A percentile compares a stretch with the other conserved stretches of the same genome.
Conservation (phyloP, 2,113 vertebrate genomes). For the Lucifuga dentata region DNA sequence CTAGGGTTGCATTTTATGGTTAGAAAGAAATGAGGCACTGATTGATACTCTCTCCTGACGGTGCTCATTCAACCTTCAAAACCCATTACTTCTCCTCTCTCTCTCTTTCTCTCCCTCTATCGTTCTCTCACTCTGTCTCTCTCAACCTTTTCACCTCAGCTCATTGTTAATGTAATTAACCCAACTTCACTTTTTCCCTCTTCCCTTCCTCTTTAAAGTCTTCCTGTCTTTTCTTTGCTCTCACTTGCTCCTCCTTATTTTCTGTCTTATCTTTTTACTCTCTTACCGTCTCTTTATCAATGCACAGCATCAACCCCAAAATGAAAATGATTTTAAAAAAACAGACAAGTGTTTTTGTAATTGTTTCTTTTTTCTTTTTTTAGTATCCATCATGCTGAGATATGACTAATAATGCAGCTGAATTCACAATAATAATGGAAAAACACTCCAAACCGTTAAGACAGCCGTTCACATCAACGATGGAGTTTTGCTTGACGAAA, state of each 20-base stretch:
- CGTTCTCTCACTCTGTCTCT: slow-evolving; percentile 18
- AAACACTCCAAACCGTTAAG: no score
- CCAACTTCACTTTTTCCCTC: slow-evolving; percentile 17
- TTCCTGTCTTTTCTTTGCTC: background rate
- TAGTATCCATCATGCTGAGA: no score
- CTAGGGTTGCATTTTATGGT: slow-evolving; percentile 50
- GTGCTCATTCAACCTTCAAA: slow-evolving; percentile 57
- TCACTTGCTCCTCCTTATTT: background rate
- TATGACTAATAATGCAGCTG: no score
- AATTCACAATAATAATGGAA: no score
- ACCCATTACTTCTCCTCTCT: slow-evolving; percentile 41
- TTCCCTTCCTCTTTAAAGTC: background rate
- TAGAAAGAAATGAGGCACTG: slow-evolving; percentile 46
- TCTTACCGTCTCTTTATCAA: background rate
- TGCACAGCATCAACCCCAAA: no score
- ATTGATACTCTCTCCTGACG: slow-evolving; percentile 52
- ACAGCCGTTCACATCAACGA: no score
- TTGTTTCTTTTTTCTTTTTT: no score
- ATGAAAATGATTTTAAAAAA: no score
- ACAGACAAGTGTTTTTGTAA: no score
- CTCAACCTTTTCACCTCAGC: slow-evolving; percentile 32
- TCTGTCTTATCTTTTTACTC: background rate
- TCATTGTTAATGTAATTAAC: slow-evolving; percentile 64
- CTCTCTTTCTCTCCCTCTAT: slow-evolving; percentile 7
- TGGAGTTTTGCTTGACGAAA: no score